Base-by-base conservation (phyloP, 2,113 vertebrate genomes). In the Atherinomorus stipes region DNA sequence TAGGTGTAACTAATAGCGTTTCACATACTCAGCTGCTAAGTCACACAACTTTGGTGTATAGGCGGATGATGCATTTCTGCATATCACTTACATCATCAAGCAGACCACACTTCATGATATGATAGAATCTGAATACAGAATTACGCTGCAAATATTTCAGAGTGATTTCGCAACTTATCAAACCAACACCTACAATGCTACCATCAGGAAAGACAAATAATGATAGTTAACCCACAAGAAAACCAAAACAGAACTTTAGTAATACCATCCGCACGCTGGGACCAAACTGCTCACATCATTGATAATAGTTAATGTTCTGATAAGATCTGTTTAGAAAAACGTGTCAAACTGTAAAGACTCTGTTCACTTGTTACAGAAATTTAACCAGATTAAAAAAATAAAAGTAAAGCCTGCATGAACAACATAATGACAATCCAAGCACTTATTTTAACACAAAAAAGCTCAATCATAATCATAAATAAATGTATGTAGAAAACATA, bases 111-210 rank as follows among this genome's bases (percentile, higher is more conserved):
- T 57, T 54, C 18, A 69, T 38, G 40, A 63, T 31, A 62, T 42
- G 38, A 75, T 47, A 37, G 50, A 71, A 78, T 71, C 26, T 64
- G 42, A 74, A 81, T 37, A 70, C 23, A 53, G 79, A 73, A 67
- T 70, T 37, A 61, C 21, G 4, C 15, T 44, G 45, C 57, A n/a
- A 45, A 42, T 42, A 50, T 57, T 67, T 49, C 31, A 78, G 57
- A 12, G 18, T 57, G 38, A 74, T 68, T 62, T 58, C 44, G n/a
- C 50, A 69, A 82, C 63, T 56, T 51, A 64, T n/a, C 77, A 65
- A 75, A 51, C 72, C 4, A 11, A 53, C 25, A 19, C 13, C 19
- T n/a, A 64, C 34, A 47, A 28, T 57, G 34, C 26, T 44, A 7
- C 60, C 56, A 62, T 60, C 64, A 67, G 67, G 37, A 71, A 47